Evolutionary conservation across 2,797 vertebrate genomes (phyloP), one percentile per base, ranked within the genome.

Genomic region (Psittacula derbiana): DNA sequence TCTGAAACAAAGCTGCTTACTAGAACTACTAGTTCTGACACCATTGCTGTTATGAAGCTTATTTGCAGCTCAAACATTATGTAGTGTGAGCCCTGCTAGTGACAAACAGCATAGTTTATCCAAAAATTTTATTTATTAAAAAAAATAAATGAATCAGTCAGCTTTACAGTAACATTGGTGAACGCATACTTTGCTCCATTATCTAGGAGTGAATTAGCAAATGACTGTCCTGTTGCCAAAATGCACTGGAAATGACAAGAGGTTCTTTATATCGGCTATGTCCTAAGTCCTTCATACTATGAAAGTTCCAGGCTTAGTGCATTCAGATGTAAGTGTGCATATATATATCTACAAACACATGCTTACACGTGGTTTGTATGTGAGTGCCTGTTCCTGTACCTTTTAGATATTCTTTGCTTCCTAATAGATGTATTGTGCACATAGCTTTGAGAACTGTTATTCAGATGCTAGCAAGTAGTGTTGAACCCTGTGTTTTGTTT

Each of bases 21-120:
- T 93, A 73, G 30, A 80, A 52, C 55, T 91, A 73, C 44, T 71
- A 76, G 28, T 87, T 89, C 60, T 93, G 30, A 43, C 71, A 80
- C 23, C 30, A 64, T 12, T 71, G 49, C 27, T 31, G 67, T 61
- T 41, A 20, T 2, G 3, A 94, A 91, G 10, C 10, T 72, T 78
- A 60, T 49, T 91, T 94, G 70, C 49, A 64, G 21, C 11, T 93
- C 16, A 12, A 11, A 28, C 9, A 66, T 85, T 78, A 61, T 8
- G 28, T 55, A 67, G 72, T 58, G 43, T 21, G 24, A 86, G 41
- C 8, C 25, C 27, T 82, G 19, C 21, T 70, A 47, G 62, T 67
- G 69, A 69, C 23, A 82, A 89, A 64, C 0, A 6, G 58, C 33
- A 27, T 17, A 27, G 10, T 81, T 93, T 60, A 49, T 58, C 10